Evolutionary conservation across 2,888 invertebrate species (phyloP), one percentile per base, ranked within the genome.

Genomic region (Plebejus argus): DNA sequence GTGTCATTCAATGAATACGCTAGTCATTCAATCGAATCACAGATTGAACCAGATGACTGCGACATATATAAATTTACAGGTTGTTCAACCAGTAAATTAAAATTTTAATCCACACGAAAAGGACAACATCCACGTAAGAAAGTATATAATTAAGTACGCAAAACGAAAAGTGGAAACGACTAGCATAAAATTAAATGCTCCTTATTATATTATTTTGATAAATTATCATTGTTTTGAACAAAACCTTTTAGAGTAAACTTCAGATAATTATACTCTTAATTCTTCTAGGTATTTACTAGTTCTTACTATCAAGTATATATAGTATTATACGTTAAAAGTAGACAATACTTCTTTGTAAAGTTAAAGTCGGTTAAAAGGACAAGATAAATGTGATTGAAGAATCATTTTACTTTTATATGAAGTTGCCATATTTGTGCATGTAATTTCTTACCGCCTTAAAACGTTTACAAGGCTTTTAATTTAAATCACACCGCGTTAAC

Each of bases 361-460:
- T 18, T 76, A 70, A 78, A 77, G 33, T 66, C 66, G 76, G 77
- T 70, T 76, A 77, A 66, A 53, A 77, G 72, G 71, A 76, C 72
- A 56, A 56, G 77, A 70, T 72, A 39, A 58, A 58, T 53, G n/a
- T 70, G 66, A 71, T 76, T 72, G 72, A 56, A 58, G 77, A 72
- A 77, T 77, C 45, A 72, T 72, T 77, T 74, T 23, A 45, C 72
- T 39, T 58, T 45, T 39, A 71, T 77, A 61, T 74, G 72, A 72
- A 45, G 39, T 77, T 20, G 7, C 72, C 74, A 74, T 53, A 74
- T 74, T 53, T 74, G 74, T 74, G 45, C 28, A 12, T 74, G 74
- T 74, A 74, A 74, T 74, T 74, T 28, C 45, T 28, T 39, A 45
- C 49, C 7, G 49, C 74, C 7, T 28, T 49, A 53, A 49, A 74